Conservation (phyloP, 2,113 vertebrate species). For the Geococcyx californianus region DNA sequence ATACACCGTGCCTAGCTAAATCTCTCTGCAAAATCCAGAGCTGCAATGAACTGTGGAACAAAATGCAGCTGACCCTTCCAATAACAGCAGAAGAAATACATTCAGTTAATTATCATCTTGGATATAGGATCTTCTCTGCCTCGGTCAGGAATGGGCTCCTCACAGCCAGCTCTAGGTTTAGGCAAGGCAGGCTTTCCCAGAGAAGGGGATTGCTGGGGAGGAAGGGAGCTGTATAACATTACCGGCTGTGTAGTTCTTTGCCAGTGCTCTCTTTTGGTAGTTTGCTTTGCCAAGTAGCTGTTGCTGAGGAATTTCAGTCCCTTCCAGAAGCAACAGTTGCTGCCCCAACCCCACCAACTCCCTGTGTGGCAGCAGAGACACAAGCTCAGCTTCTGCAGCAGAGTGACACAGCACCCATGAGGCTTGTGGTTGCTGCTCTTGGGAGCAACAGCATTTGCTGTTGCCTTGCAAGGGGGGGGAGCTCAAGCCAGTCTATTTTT, state of each 20-base stretch:
- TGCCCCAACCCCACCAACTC: neutral
- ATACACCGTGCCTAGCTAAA: neutral
- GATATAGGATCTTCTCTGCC: neutral
- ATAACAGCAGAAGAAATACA: neutral
- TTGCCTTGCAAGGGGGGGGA: neutral
- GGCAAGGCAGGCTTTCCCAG: neutral
- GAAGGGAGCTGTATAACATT: neutral
- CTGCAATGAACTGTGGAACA: neutral
- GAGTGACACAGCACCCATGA: neutral
- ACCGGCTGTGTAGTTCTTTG: neutral
- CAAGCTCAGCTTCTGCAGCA: neutral
- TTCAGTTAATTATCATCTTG: neutral
- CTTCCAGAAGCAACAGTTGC: neutral
- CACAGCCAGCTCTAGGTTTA: neutral
- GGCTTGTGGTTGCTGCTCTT: neutral
- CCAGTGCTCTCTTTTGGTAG: neutral
- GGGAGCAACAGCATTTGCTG: neutral
- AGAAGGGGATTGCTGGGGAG: neutral
- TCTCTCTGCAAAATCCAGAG: neutral
- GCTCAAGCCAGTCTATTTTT: neutral
- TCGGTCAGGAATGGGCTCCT: neutral
- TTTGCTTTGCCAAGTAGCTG: neutral
- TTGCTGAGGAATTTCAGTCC: neutral
- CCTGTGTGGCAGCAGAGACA: neutral
- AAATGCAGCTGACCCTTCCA: neutral